Base-by-base conservation (phyloP, 2,797 vertebrate genomes). In the Neostethus bicornis region DNA sequence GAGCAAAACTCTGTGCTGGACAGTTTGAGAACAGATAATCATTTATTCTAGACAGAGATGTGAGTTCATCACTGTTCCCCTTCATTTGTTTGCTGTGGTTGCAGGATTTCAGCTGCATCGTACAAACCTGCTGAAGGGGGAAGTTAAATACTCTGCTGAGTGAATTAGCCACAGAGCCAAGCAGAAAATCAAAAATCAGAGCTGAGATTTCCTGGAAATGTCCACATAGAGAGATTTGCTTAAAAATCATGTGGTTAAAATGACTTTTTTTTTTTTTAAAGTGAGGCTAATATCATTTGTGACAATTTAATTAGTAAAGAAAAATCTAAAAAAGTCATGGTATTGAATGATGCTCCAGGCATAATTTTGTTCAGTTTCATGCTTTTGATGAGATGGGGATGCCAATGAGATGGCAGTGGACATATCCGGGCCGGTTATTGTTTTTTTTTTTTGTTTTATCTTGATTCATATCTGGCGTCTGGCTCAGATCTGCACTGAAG, bases 41-140 rank as follows among this genome's bases (percentile, higher is more conserved):
- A 34, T 42, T 39, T 68, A 48, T 51, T 31, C 57, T 58, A 41
- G 32, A 34, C 23, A 61, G 66, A 75, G 80, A 70, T 73, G 45
- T 1, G 25, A 51, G 70, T 70, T 80, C 54, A 77, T 79, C 70
- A 54, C 42, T 23, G 37, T 67, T 81, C 75, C 67, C 68, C 69
- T 81, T 75, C 51, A 55, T 51, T 55, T 37, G 66, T 70, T 70
- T 82, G 85, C 81, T 82, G 80, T 42, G 63, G 75, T 69, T 74
- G 83, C 86, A 87, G 69, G 60, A n/a, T 87, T 82, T 80, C 77
- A 76, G 80, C 66, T 69, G 68, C 20, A n/a, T 28, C 14, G n/a
- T 51, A 60, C 57, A 52, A 24, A 69, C 41, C 58, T 57, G 53
- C 70, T 52, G 67, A 75, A n/a, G n/a, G 67, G 68, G 52, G 16